A percentile compares a stretch with the other conserved stretches of the same genome.
Conservation (phyloP, 2,797 vertebrate genomes). For the Rhinichthys osculus region DNA sequence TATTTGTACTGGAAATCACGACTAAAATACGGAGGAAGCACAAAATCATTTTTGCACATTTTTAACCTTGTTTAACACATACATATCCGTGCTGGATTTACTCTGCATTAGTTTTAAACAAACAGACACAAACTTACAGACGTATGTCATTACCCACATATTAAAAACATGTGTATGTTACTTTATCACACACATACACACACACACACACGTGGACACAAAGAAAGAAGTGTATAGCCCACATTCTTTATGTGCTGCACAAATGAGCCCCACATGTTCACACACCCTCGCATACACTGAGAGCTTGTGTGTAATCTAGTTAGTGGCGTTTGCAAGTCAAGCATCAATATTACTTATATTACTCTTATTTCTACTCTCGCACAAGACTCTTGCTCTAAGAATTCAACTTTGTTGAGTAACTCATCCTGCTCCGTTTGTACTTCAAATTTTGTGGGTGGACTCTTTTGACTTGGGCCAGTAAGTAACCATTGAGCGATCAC, state of each 20-base stretch:
- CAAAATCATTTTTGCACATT: background rate
- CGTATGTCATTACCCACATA: background rate
- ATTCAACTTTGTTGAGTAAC: background rate
- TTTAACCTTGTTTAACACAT: slow-evolving; percentile 4
- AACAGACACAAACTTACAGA: background rate
- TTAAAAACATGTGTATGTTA: slow-evolving; percentile 34
- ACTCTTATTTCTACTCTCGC: background rate
- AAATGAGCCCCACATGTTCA: slow-evolving; percentile 27
- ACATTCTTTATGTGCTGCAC: slow-evolving; percentile 50
- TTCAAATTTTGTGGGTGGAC: background rate
- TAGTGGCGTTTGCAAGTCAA: background rate
- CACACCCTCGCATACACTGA: background rate
- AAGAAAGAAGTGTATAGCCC: slow-evolving; percentile 50
- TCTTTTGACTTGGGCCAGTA: background rate
- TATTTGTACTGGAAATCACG: background rate
- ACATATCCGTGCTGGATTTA: background rate
- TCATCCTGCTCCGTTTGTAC: background rate
- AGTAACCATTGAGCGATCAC: too few species aligned
- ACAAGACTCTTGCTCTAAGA: background rate
- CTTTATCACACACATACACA: slow-evolving; percentile 32
- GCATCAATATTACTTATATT: background rate
- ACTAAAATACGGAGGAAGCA: background rate
- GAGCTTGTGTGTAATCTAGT: background rate
- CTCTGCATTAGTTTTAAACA: slow-evolving; percentile 15
- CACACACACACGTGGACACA: background rate